A percentile compares a stretch with the other conserved stretches of the same genome.
These are phyloP conservation scores for Cephalotes varians DNA, from an alignment of 2,888 invertebrate species.

Conservation along the genomic window DNA sequence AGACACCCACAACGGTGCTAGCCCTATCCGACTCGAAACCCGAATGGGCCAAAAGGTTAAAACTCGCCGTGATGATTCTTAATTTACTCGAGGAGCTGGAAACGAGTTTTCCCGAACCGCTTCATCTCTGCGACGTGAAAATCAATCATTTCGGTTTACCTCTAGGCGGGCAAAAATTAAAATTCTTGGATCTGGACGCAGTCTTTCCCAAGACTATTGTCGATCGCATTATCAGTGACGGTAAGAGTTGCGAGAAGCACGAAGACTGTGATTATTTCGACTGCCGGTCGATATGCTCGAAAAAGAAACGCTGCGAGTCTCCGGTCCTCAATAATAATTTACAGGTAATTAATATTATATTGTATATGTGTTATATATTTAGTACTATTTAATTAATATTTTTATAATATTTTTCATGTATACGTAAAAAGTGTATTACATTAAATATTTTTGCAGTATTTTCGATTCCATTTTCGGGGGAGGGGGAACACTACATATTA, in stretches of 20 bases:
- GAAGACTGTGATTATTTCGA: constrained; percentile 90
- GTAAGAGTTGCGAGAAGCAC: constrained; percentile 87
- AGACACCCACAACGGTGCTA: constrained; percentile 87
- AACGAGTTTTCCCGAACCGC: constrained; percentile 87
- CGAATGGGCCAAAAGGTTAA: constrained; percentile 88
- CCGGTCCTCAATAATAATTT: constrained; percentile 89
- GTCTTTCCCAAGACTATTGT: constrained; percentile 88
- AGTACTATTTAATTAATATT: not conserved
- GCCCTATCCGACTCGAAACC: constrained; percentile 87
- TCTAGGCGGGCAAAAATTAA: constrained; percentile 86
- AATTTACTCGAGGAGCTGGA: constrained; percentile 89
- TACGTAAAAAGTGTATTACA: not conserved
- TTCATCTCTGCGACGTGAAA: constrained; percentile 90
- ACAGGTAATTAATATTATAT: constrained; percentile 76
- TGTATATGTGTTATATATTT: not conserved
- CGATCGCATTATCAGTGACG: constrained; percentile 86
- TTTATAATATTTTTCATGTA: not conserved
- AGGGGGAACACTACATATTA: not conserved
- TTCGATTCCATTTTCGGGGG: no score
- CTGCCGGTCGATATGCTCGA: constrained; percentile 89
- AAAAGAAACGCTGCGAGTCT: constrained; percentile 87
- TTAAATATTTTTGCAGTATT: not conserved
- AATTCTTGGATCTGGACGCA: constrained; percentile 89
- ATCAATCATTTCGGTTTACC: constrained; percentile 89
- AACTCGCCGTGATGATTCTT: constrained; percentile 88